A percentile compares a stretch with the other conserved stretches of the same genome.
Evolutionary conservation across 2,888 invertebrate species (phyloP).

Genomic region (Trilocha varians): DNA sequence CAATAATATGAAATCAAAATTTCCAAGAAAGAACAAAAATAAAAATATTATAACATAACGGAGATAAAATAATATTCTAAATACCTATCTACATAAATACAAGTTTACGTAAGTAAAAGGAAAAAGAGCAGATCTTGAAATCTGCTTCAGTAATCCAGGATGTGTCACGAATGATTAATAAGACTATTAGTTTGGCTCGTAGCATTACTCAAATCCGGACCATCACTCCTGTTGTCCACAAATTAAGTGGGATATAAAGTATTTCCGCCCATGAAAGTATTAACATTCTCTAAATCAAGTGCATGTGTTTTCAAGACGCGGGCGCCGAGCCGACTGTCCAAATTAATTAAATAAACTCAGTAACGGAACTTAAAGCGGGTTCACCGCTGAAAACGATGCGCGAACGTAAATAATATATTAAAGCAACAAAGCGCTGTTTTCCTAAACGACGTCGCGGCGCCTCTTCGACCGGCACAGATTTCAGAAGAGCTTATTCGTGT

Average conservation of each 20-base stretch:
- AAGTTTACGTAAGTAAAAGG: neutral
- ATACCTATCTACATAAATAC: too few relatives aligned
- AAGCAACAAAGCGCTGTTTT: slow-evolving; percentile 42
- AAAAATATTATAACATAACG: too few relatives aligned
- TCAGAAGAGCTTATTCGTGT: slow-evolving; percentile 66
- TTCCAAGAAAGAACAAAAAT: too few relatives aligned
- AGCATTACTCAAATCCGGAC: slow-evolving; percentile 27
- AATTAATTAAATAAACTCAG: slow-evolving; percentile 62
- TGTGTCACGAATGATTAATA: slow-evolving; percentile 40
- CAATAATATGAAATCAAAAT: too few relatives aligned
- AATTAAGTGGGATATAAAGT: slow-evolving; percentile 50
- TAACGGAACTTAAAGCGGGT: slow-evolving; percentile 37
- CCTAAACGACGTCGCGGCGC: slow-evolving; percentile 32
- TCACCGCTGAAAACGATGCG: slow-evolving; percentile 36
- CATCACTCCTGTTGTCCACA: slow-evolving; percentile 35
- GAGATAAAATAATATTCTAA: too few relatives aligned
- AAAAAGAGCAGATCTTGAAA: neutral
- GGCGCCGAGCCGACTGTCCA: slow-evolving; percentile 55
- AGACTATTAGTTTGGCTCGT: slow-evolving; percentile 25
- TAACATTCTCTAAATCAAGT: slow-evolving; percentile 36
- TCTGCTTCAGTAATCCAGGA: slow-evolving; percentile 20
- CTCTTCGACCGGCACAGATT: slow-evolving; percentile 43
- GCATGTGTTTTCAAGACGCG: slow-evolving; percentile 42
- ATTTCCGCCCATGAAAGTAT: slow-evolving; percentile 48
- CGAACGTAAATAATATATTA: slow-evolving; percentile 29